Conservation (phyloP, 2,888 invertebrate species). For the Hedychridium roseum region DNA sequence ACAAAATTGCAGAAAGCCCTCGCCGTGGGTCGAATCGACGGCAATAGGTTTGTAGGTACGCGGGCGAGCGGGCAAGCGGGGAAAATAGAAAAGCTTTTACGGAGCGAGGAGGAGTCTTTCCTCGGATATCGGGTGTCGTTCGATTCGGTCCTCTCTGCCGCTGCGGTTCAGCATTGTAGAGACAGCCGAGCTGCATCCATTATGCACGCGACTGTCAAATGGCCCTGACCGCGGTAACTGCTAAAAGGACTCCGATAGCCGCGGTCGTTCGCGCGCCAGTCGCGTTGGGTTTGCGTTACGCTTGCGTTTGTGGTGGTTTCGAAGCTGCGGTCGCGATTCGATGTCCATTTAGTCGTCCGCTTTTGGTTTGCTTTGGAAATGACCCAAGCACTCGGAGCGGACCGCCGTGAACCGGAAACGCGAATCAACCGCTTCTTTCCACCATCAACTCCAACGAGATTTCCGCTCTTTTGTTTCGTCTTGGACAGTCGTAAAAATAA, state of each 20-base stretch:
- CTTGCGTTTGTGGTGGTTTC: slow-evolving; percentile 52
- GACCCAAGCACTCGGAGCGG: slow-evolving; percentile 54
- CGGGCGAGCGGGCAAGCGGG: background rate
- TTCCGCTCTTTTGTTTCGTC: no score
- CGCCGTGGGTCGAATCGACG: no score
- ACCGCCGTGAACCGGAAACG: slow-evolving; percentile 51
- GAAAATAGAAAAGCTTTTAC: no score
- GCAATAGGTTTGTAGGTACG: no score
- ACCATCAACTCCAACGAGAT: no score
- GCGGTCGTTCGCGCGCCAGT: slow-evolving; percentile 10
- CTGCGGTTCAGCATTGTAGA: no score
- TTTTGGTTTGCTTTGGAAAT: slow-evolving; percentile 61
- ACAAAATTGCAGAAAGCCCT: no score
- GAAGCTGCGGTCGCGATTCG: slow-evolving; percentile 55
- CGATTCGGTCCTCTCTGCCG: no score
- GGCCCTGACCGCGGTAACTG: slow-evolving; percentile 50
- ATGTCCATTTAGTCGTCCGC: slow-evolving; percentile 56
- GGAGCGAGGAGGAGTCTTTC: no score
- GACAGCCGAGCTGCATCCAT: no score
- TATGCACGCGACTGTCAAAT: slow-evolving; percentile 54
- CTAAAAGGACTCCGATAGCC: slow-evolving; percentile 46
- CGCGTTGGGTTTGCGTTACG: slow-evolving; percentile 51
- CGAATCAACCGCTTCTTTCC: slow-evolving; percentile 38
- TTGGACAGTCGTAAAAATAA: no score
- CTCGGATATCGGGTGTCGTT: slow-evolving; percentile 16